These are phyloP conservation scores for Papilio polyxenes DNA, from an alignment of 1,140 invertebrate genomes.

Conservation along the genomic window DNA sequence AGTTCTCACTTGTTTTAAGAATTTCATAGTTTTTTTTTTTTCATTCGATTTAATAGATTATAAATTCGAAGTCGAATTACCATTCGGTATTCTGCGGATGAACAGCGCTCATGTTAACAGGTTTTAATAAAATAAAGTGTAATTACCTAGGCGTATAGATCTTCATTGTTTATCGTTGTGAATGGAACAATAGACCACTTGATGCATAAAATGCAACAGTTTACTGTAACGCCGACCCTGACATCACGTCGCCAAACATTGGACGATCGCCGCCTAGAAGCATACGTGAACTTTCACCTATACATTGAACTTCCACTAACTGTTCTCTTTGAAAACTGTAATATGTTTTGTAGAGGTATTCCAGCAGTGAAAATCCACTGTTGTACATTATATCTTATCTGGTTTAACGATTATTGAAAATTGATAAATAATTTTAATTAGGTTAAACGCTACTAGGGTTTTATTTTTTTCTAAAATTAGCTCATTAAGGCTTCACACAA, in stretches of 20 bases:
- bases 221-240: conserved; percentile 1
- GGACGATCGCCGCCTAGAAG: neutral
- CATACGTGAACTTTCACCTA: conserved; percentile 2
- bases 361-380: no score
- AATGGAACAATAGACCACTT: conserved; percentile 33
- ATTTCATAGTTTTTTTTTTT: no score
- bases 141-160: neutral
- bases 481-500: neutral
- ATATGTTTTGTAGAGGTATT: no score
- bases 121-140: conserved; percentile 19
- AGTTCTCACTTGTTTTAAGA: no score
- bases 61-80: no score
- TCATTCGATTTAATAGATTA: no score
- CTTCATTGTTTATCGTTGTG: conserved; percentile 18
- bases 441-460: no score
- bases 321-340: no score
- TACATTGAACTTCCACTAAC: neutral
- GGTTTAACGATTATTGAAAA: no score
- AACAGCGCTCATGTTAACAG: neutral
- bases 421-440: no score
- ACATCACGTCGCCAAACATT: conserved; percentile 8
- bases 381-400: no score
- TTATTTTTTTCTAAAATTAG: no score
- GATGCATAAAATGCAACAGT: conserved; percentile 18
- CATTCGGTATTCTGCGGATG: neutral